These are phyloP conservation scores for Pelecanus crispus DNA, from an alignment of 2,113 vertebrate genomes.

Conservation along the genomic window DNA sequence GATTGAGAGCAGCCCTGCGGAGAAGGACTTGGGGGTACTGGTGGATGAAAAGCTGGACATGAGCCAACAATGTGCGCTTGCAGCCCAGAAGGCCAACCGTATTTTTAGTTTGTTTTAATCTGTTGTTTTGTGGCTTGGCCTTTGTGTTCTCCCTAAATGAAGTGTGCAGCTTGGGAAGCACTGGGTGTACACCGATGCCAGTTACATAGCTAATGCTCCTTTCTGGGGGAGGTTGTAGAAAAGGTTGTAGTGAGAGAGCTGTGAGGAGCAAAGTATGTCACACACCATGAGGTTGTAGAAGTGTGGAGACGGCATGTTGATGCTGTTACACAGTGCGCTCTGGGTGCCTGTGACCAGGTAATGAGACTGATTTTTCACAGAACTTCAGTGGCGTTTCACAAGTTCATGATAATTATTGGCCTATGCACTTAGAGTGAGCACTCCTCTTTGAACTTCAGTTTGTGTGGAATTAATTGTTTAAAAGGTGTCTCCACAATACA, in stretches of 20 bases:
- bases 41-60: no score
- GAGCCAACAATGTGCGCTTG: no score
- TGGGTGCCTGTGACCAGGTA: background rate
- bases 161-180: background rate
- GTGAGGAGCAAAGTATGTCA: background rate
- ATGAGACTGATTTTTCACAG: background rate
- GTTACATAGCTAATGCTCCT: accelerated
- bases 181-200: accelerated
- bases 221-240: background rate
- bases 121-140: background rate
- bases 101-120: background rate
- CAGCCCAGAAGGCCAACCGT: no score
- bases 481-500: background rate
- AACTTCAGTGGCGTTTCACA: background rate
- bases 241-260: background rate
- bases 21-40: no score
- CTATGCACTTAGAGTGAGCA: background rate
- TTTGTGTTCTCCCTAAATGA: background rate
- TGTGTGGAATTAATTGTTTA: background rate
- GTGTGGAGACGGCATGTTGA: background rate
- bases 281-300: background rate
- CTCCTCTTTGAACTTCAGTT: background rate
- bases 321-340: background rate
- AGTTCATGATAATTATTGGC: background rate
- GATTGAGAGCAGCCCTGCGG: no score